Evolutionary conservation across 1,140 invertebrate genomes (phyloP).

Genomic region (Drosophila yakuba): DNA sequence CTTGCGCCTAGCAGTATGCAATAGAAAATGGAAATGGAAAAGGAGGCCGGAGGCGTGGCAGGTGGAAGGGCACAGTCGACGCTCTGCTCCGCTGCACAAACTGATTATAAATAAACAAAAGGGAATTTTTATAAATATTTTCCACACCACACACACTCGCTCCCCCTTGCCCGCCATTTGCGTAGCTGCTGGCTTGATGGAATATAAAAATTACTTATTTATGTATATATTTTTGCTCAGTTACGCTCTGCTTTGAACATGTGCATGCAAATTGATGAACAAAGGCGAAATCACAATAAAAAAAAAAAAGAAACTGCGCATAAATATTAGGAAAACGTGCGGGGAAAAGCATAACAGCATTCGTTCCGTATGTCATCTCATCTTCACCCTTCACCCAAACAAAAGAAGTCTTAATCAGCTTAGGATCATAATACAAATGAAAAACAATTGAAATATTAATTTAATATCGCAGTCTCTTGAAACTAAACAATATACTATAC

Average conservation of each 20-base stretch:
- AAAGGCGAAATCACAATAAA: conserved; percentile 40
- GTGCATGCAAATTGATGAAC: conserved; percentile 50
- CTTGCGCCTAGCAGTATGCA: conserved; percentile 68
- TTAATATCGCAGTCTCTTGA: no score
- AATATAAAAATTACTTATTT: conserved; percentile 76
- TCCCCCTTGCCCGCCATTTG: conserved; percentile 7
- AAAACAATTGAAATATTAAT: no score
- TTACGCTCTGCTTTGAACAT: conserved; percentile 61
- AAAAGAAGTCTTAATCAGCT: no score
- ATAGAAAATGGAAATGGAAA: conserved; percentile 23
- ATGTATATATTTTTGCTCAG: conserved; percentile 69
- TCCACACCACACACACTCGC: conserved; percentile 11
- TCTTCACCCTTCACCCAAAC: neutral
- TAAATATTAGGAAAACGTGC: conserved; percentile 48
- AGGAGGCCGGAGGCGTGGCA: conserved; percentile 7
- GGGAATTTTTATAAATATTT: conserved; percentile 72
- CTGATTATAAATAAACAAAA: conserved; percentile 82
- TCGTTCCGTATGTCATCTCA: neutral
- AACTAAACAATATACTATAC: no score
- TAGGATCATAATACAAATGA: no score
- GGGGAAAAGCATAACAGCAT: conserved; percentile 5
- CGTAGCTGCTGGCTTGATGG: conserved; percentile 52
- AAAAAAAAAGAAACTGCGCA: conserved; percentile 39
- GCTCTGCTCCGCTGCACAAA: conserved; percentile 76
- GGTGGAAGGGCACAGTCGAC: conserved; percentile 23